Conservation (phyloP, 2,113 vertebrate species). For the Nematolebias whitei region DNA sequence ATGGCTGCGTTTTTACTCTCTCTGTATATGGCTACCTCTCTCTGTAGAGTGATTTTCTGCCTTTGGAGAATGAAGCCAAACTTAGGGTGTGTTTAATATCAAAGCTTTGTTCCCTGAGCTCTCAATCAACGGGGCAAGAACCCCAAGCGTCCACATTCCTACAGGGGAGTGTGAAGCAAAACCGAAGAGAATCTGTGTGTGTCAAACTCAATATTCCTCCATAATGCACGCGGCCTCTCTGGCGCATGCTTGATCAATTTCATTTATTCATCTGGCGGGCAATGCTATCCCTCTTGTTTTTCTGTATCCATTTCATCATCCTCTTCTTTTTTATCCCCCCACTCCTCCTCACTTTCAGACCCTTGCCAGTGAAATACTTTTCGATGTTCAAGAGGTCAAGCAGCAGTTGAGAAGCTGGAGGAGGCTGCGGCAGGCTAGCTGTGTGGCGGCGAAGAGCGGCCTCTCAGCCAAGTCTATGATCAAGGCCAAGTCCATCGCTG, state of each 20-base stretch:
- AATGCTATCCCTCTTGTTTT: constrained; percentile 72
- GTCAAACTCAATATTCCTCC: constrained; percentile 80
- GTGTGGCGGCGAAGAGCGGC: constrained; percentile 61
- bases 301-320: constrained; percentile 75
- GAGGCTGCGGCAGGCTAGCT: constrained; percentile 75
- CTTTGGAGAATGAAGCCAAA: constrained; percentile 68
- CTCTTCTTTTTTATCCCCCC: constrained; percentile 48
- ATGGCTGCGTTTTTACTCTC: constrained; percentile 69
- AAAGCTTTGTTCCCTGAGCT: constrained; percentile 75
- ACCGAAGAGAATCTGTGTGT: constrained; percentile 73
- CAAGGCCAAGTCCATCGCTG: constrained; percentile 88
- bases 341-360: constrained; percentile 71
- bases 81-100: constrained; percentile 74
- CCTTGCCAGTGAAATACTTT: constrained; percentile 84
- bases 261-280: constrained; percentile 76
- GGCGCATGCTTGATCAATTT: constrained; percentile 78
- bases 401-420: constrained; percentile 83
- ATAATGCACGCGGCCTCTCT: constrained; percentile 77
- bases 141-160: constrained; percentile 73
- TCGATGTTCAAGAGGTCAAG: constrained; percentile 81
- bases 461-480: constrained; percentile 83
- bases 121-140: constrained; percentile 74
- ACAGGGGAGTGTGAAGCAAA: constrained; percentile 70
- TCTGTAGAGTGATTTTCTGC: constrained; percentile 68
- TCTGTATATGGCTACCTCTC: constrained; percentile 54